Evolutionary conservation across 2,888 invertebrate species (phyloP), one percentile per base, ranked within the genome.

Genomic region (Nebria brevicollis): DNA sequence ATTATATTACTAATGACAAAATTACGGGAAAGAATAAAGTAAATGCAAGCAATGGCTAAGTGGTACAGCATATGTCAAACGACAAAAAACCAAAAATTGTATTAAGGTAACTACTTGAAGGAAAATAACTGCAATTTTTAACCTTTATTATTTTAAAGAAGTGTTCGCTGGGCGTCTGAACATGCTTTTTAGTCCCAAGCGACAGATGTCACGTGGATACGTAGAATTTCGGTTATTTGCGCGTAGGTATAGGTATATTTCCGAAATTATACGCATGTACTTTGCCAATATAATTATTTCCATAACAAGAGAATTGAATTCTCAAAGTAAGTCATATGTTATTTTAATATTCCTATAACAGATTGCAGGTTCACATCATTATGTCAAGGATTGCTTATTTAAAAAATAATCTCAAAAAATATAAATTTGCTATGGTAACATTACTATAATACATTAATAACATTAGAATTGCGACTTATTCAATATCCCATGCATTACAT

Each of bases 71-170:
- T 76, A 76, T 76, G 76, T 66, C 66, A 76, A 42, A 68, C 76
- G 76, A 20, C 43, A 54, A 54, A 54, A 54, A 54, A 54, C 54
- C 54, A 54, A 54, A 54, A 54, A 54, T 54, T 54, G 54, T 54
- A 54, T 54, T 54, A 54, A 54, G 54, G 43, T 73, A 73, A 42
- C 42, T 73, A 73, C 73, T 42, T 1, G 66, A 66, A 76, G 66
- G 26, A 10, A 76, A 76, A 76, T 76, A 43, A 76, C 76, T 76
- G 76, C 76, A 76, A 76, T 76, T 76, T 76, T 76, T 66, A 68
- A 76, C 66, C 11, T 54, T 8, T 76, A 41, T 72, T 72, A 72
- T 72, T 72, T 76, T 76, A 66, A 76, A 66, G 76, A 66, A 76
- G 66, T 66, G 66, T 76, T 66, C 26, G 76, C 66, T 66, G 73